phyloP scores from a whole-genome alignment of 1,140 invertebrate species.

The Paraescarpia echinospica region DNA sequence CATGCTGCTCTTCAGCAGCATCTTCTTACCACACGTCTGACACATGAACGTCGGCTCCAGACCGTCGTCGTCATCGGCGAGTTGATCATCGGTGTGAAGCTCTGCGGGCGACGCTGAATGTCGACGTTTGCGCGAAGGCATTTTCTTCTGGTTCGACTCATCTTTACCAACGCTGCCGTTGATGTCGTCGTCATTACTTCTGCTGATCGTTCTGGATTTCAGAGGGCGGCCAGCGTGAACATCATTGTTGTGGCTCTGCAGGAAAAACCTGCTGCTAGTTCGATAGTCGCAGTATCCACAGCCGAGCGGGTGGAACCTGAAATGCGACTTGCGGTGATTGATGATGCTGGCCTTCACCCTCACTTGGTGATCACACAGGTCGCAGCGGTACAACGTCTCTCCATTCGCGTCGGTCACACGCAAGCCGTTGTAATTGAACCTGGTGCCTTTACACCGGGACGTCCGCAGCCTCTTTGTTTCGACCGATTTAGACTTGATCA shows the following conservation, averaged over 20 bases:
- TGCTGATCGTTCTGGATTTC: neutral
- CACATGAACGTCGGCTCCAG: neutral
- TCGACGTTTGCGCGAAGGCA: neutral
- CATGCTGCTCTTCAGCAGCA: neutral
- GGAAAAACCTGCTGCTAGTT: neutral
- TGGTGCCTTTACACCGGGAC: neutral
- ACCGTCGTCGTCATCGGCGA: neutral
- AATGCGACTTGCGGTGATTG: neutral
- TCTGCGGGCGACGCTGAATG: neutral
- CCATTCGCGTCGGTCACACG: neutral
- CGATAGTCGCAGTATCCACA: neutral
- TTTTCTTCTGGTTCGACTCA: neutral
- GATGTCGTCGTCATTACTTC: neutral
- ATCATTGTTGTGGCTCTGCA: neutral
- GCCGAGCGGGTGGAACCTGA: neutral
- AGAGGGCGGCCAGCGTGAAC: neutral
- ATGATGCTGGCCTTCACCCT: neutral
- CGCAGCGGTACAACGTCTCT: neutral
- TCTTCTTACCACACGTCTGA: neutral
- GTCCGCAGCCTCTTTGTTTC: neutral
- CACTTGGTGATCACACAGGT: neutral
- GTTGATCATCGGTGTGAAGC: neutral
- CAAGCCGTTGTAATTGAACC: neutral
- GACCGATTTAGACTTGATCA: neutral
- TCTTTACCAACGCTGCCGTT: neutral